Base-by-base conservation (phyloP, 53 echinoderm and acorn worm species). In the Paracentrotus lividus region DNA sequence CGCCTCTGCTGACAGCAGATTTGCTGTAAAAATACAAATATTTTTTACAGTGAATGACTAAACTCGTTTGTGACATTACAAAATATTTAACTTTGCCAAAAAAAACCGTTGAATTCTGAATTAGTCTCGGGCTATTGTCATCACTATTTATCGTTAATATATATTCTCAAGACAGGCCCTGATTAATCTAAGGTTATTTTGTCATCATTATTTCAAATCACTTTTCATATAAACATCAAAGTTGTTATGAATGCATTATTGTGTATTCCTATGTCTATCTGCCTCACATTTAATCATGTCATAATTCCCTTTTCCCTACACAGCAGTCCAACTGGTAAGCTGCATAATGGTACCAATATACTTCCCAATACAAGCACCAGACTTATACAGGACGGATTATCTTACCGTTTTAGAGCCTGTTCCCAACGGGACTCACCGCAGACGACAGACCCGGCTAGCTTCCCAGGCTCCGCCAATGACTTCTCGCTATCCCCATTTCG, bases 401-500 rank as follows among this genome's bases (percentile, higher is more conserved):
- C 72, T 72, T 72, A 72, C 72, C 85, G 47, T 47, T 49, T 51
- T 85, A 32, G 85, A 42, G 18, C 7, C 85, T 85, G 26, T 2
- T 85, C 51, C 85, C 85, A 85, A 42, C 31, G 85, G 51, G 47
- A 85, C 47, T 31, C 29, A 10, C 29, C n/a, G 51, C 85, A 85
- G 51, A 49, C 85, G 47, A 85, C 85, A 85, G 24, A 10, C 49
- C 12, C 51, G 51, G 51, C 31, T n/a, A 51, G 47, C 49, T 85
- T 72, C 40, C 47, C 49, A 51, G 51, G 51, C 51, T 26, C 51
- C 31, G 29, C 49, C 49, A 36, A 49, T 85, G 85, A 85, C 85
- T 85, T 85, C 49, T 85, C 85, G 13, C 85, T 49, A 49, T n/a
- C 47, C 49, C 27, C 20, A n/a, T 27, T 85, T 47, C 85, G 85